Base-by-base conservation (phyloP, 53 echinoderm and acorn worm species). In the Patiria pectinifera region DNA sequence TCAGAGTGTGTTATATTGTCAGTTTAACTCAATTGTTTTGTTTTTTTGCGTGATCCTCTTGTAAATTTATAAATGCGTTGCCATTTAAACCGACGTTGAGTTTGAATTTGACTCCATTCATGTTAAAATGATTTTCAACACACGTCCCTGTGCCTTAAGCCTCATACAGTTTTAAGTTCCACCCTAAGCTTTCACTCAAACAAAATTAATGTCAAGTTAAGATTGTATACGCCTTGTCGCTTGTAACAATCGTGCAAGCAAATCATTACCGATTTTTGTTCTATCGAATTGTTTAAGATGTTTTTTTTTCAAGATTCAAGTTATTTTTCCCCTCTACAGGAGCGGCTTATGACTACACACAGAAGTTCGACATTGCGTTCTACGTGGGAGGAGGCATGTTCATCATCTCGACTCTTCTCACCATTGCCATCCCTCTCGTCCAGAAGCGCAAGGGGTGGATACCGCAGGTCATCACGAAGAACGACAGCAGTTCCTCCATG, bases 341-440 rank as follows among this genome's bases (percentile, higher is more conserved):
- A 43, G 91, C 89, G 59, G 93, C 98, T 13, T 98, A 94, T 69
- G 98, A 98, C 69, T 79, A 92, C 44, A 98, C 98, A 7, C 74
- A 84, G 48, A 91, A 93, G 14, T 98, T 98, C 86, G 92, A 96
- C 87, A 94, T 96, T 5, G 98, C 98, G 13, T 98, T 98, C 92
- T 95, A 95, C 93, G 95, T 98, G 69, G 96, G 96, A n/a, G 96
- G 96, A n/a, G 87, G 83, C 22, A 94, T 98, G 91, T 96, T 95
- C 62, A 0, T 92, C 43, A 6, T 94, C 2, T 93, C 98, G 2
- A 80, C 95, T 4, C 1, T 98, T 3, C 88, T 89, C 24, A 94
- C 94, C 4, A 14, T 96, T 18, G 47, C 92, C 24, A 98, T 96
- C 59, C 98, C 98, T 10, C 82, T 71, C 81, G 8, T 92, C 15